Percentiles rank a stretch among this genome's conserved stretches.
Conservation (phyloP, 2,797 vertebrate species). For the Onychomys torridus region DNA sequence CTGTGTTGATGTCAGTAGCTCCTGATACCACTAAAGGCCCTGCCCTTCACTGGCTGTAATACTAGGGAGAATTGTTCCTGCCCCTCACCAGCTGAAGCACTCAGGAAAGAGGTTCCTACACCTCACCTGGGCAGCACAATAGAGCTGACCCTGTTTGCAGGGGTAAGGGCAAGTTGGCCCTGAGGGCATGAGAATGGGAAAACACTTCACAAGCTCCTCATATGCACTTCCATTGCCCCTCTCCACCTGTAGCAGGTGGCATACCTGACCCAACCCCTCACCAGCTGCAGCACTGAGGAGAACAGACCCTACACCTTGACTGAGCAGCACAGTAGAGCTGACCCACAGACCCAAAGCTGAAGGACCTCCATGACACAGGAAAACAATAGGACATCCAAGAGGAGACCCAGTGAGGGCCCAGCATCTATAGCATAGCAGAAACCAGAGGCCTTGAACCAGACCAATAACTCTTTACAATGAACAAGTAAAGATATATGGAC, state of each 20-base stretch:
- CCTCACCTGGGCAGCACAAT: neutral
- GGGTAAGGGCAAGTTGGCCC: neutral
- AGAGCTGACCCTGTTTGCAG: neutral
- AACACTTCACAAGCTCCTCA: neutral
- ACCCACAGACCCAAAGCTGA: neutral
- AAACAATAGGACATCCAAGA: neutral
- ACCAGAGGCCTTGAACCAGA: neutral
- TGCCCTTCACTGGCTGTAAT: too few species aligned
- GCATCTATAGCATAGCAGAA: neutral
- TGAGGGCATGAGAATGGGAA: neutral
- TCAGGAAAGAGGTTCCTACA: neutral
- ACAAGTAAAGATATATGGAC: neutral
- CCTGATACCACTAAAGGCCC: neutral
- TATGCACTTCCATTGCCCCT: neutral
- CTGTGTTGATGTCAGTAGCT: neutral
- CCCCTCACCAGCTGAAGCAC: neutral
- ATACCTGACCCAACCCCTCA: neutral
- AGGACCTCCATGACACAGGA: neutral
- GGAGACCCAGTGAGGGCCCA: neutral
- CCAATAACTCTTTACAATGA: neutral
- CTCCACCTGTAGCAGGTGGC: too few species aligned
- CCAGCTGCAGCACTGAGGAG: neutral
- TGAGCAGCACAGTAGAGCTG: neutral
- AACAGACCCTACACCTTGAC: neutral
- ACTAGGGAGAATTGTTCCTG: neutral